Conservation (phyloP, 2,113 vertebrate species). For the Hemiprocne comata region DNA sequence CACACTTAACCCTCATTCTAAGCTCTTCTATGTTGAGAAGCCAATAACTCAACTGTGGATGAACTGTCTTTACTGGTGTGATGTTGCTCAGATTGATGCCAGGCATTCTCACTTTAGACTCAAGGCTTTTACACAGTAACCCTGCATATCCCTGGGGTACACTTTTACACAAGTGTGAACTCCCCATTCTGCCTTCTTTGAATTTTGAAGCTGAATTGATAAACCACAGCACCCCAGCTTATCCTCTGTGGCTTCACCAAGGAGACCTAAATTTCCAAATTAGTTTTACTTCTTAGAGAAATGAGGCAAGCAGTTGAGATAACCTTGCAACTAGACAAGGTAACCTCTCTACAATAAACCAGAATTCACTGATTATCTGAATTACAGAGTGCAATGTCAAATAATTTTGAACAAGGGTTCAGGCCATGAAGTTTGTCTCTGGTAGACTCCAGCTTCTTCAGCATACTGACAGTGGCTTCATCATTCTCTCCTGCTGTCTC, state of each 20-base stretch:
- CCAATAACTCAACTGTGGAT: not conserved
- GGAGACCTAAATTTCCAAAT: not conserved
- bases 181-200: not conserved
- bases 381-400: not conserved
- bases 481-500: not conserved
- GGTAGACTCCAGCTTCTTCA: not conserved
- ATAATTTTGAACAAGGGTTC: not conserved
- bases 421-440: not conserved
- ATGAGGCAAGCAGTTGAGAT: not conserved
- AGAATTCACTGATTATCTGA: not conserved
- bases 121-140: not conserved
- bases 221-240: not conserved
- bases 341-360: not conserved
- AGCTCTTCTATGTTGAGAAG: conserved; percentile 2
- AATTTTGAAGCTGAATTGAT: not conserved
- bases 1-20: not conserved
- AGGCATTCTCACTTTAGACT: not conserved
- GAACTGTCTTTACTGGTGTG: not conserved
- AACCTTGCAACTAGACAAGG: not conserved
- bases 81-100: not conserved
- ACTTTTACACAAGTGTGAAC: not conserved
- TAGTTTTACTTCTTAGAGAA: not conserved
- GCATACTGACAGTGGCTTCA: not conserved
- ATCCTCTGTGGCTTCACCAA: not conserved
- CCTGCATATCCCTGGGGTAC: not conserved